Percentiles rank a stretch among this genome's conserved stretches.
These are phyloP conservation scores for Sinella curviseta DNA, from an alignment of 1,140 invertebrate genomes.

Conservation along the genomic window DNA sequence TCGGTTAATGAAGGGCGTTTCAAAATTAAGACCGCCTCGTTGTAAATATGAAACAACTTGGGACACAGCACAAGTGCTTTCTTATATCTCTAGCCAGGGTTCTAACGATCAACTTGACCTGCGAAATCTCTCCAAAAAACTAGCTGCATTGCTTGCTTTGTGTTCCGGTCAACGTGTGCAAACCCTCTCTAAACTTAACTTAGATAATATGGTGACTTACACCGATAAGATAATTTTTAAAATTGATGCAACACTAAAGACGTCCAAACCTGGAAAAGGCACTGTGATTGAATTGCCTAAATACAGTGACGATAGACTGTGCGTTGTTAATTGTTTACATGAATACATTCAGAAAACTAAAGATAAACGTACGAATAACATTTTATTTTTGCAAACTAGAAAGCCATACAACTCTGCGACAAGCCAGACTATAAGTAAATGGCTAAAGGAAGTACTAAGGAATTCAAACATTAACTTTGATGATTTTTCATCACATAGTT, in stretches of 20 bases:
- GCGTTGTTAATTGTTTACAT: background rate
- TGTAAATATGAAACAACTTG: background rate
- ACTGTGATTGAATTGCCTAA: background rate
- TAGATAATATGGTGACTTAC: background rate
- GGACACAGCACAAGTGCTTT: background rate
- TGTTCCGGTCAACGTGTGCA: background rate
- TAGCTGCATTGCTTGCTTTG: background rate
- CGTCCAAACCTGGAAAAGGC: background rate
- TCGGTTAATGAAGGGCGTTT: conserved; percentile 13
- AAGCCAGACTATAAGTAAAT: background rate
- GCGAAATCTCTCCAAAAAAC: background rate
- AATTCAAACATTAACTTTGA: background rate
- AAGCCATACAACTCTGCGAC: background rate
- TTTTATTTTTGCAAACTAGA: background rate
- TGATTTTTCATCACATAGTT: background rate
- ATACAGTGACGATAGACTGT: background rate
- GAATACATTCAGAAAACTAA: background rate
- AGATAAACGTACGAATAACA: background rate
- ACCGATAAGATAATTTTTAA: background rate
- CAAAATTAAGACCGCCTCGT: background rate
- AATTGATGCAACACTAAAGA: background rate
- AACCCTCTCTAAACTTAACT: background rate
- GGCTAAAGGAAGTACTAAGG: background rate
- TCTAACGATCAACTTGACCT: background rate
- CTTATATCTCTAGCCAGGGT: background rate